Evolutionary conservation across 2,113 vertebrate species (phyloP).

Genomic region (human (Homo sapiens)): DNA sequence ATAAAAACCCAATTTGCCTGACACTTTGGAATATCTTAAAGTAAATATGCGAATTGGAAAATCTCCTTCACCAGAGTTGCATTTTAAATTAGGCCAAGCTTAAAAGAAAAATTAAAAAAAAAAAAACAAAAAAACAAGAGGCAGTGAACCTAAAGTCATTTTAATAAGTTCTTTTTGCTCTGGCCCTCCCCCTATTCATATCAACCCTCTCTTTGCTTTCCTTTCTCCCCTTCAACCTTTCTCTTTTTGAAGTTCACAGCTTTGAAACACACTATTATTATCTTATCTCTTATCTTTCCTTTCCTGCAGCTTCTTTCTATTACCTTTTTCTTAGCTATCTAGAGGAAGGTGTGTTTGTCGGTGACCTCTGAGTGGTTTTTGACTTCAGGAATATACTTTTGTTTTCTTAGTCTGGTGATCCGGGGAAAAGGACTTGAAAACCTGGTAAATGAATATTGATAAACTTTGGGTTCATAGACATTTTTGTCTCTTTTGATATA

Average conservation of each 20-base stretch:
- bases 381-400: not conserved
- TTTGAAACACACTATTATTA: slow-evolving; percentile 60
- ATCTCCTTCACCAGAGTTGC: not conserved
- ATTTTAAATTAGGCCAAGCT: slow-evolving; percentile 11
- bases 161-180: not conserved
- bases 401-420: not conserved
- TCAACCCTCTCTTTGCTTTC: slow-evolving; percentile 4
- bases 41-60: slow-evolving; percentile 52
- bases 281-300: slow-evolving; percentile 62
- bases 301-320: slow-evolving; percentile 47
- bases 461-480: not conserved
- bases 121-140: not conserved
- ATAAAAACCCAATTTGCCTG: slow-evolving; percentile 64
- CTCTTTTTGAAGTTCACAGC: slow-evolving; percentile 54
- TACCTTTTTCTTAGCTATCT: slow-evolving; percentile 43
- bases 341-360: not conserved
- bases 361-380: slow-evolving; percentile 42
- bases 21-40: slow-evolving; percentile 51
- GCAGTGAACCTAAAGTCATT: not conserved
- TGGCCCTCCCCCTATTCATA: not conserved
- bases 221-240: slow-evolving; percentile 37
- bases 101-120: not conserved
- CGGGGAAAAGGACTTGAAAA: not conserved
- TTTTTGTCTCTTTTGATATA: not conserved
- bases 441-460: not conserved